phyloP scores from a whole-genome alignment of 2,888 invertebrate species.

The Agapostemon virescens region DNA sequence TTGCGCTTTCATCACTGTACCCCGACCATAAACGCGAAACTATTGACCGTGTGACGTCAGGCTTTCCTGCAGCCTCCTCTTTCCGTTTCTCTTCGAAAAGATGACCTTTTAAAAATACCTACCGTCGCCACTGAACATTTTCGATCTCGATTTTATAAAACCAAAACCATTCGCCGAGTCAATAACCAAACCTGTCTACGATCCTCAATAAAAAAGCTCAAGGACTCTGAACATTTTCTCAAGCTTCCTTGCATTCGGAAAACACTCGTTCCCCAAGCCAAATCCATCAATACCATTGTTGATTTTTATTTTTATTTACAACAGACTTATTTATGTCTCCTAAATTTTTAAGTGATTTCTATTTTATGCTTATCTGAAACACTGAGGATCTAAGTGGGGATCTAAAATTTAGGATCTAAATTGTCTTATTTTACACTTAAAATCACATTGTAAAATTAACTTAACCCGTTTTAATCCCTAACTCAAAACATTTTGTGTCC shows the following conservation, averaged over 20 bases:
- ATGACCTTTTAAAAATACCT: background rate
- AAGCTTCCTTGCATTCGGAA: background rate
- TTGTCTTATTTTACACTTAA: background rate
- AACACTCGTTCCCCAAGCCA: background rate
- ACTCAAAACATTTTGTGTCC: too few relatives aligned
- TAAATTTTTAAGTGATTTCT: background rate
- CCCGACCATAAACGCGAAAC: constrained; percentile 44
- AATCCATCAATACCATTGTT: background rate
- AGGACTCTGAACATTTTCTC: background rate
- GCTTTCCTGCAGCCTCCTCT: constrained; percentile 25
- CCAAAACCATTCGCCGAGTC: background rate
- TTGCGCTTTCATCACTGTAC: constrained; percentile 30
- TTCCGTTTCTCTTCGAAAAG: background rate
- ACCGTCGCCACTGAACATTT: background rate
- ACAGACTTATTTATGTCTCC: background rate
- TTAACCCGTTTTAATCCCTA: too few relatives aligned
- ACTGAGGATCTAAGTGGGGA: too few relatives aligned
- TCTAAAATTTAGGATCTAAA: too few relatives aligned
- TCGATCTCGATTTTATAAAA: background rate
- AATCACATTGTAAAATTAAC: too few relatives aligned
- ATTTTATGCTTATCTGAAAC: too few relatives aligned
- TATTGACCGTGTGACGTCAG: constrained; percentile 73
- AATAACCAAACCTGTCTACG: background rate
- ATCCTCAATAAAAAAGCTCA: background rate
- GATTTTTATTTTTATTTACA: background rate